A percentile compares a stretch with the other conserved stretches of the same genome.
These are phyloP conservation scores for Heliornis fulica DNA, from an alignment of 2,113 vertebrate genomes.

Conservation along the genomic window DNA sequence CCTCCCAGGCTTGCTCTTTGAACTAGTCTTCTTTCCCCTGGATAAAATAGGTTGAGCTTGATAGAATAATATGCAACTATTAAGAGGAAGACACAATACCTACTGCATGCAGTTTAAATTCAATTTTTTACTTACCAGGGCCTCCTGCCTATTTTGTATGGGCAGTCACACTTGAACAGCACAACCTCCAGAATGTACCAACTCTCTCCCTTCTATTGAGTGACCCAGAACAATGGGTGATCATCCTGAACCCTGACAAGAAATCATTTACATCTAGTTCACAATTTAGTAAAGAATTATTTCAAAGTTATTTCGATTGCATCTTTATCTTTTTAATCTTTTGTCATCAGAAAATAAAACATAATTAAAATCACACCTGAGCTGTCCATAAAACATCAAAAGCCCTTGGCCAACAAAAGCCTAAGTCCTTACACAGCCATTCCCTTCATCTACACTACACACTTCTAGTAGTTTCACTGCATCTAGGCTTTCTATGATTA, in stretches of 20 bases:
- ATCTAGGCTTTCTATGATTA: not conserved
- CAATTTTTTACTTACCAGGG: not conserved
- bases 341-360: not conserved
- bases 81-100: not conserved
- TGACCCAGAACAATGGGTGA: not conserved
- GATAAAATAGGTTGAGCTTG: not conserved
- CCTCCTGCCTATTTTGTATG: not conserved
- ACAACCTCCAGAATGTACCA: not conserved
- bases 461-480: not conserved
- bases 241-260: not conserved
- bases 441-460: not conserved
- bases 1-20: not conserved
- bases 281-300: not conserved
- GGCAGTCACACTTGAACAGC: not conserved
- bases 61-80: not conserved
- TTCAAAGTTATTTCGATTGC: not conserved
- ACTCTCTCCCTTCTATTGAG: not conserved
- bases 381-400: not conserved
- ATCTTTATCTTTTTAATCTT: not conserved
- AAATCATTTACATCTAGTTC: not conserved
- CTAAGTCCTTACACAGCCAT: not conserved
- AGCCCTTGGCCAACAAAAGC: too few species aligned
- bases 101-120: not conserved
- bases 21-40: not conserved
- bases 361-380: not conserved